phyloP scores from a whole-genome alignment of 2,888 invertebrate species.

The Drosophila conformis region DNA sequence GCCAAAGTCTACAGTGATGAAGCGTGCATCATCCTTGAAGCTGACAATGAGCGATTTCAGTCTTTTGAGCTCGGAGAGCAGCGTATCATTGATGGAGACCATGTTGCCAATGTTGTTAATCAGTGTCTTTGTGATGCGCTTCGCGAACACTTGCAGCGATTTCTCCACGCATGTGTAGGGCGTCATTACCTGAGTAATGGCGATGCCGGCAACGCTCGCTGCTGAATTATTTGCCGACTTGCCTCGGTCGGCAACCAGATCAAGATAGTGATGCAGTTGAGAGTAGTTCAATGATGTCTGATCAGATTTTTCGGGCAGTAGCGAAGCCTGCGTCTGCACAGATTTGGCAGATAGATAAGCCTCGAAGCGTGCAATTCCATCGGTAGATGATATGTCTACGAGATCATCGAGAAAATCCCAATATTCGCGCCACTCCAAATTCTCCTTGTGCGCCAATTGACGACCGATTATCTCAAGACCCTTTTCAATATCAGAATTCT shows the following conservation, averaged over 20 bases:
- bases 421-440: slow-evolving; percentile 94
- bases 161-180: slow-evolving; percentile 87
- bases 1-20: slow-evolving; percentile 88
- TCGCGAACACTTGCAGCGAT: slow-evolving; percentile 89
- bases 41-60: slow-evolving; percentile 89
- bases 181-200: slow-evolving; percentile 74
- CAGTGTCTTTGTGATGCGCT: slow-evolving; percentile 88
- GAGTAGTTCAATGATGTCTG: slow-evolving; percentile 31
- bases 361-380: slow-evolving; percentile 92
- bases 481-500: slow-evolving; percentile 92
- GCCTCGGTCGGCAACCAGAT: slow-evolving; percentile 37
- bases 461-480: slow-evolving; percentile 95
- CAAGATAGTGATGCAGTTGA: slow-evolving; percentile 56
- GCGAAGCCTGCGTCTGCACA: slow-evolving; percentile 28
- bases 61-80: slow-evolving; percentile 89
- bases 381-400: slow-evolving; percentile 90
- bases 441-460: slow-evolving; percentile 89
- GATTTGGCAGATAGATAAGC: slow-evolving; percentile 86
- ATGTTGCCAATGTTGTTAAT: slow-evolving; percentile 87
- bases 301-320: slow-evolving; percentile 41
- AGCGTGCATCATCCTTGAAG: slow-evolving; percentile 89
- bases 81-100: slow-evolving; percentile 86
- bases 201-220: slow-evolving; percentile 12
- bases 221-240: slow-evolving; percentile 4
- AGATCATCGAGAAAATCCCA: slow-evolving; percentile 96